Conservation (phyloP, 2,797 vertebrate genomes). For the Ctenopoma kingsleyae region DNA sequence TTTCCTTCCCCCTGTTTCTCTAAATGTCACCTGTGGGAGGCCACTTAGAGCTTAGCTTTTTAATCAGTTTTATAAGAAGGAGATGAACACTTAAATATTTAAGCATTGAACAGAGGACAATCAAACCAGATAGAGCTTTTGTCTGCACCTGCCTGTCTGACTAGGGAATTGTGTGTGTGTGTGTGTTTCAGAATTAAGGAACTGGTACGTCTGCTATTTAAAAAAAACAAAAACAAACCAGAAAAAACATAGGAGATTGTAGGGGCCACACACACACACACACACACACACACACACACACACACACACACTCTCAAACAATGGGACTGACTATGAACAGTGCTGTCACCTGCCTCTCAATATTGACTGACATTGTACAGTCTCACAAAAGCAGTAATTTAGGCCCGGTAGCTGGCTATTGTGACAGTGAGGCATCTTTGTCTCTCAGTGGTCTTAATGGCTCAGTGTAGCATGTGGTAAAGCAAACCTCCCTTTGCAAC, state of each 20-base stretch:
- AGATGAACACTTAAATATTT: conserved; percentile 62
- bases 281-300: too few species aligned
- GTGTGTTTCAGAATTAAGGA: conserved; percentile 23
- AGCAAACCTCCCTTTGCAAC: conserved; percentile 19
- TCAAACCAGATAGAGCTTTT: conserved; percentile 46
- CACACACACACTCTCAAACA: conserved; percentile 11
- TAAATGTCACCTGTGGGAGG: conserved; percentile 67
- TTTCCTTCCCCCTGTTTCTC: conserved; percentile 33
- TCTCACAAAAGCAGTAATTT: conserved; percentile 68
- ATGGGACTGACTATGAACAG: conserved; percentile 12
- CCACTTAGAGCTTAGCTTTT: conserved; percentile 64
- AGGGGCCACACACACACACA: not conserved
- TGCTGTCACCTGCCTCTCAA: conserved; percentile 66
- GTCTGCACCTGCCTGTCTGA: conserved; percentile 62
- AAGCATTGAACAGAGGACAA: conserved; percentile 54
- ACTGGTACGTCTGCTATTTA: conserved; percentile 38
- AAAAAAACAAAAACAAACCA: not conserved
- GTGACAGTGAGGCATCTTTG: conserved; percentile 58
- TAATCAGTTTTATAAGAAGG: conserved; percentile 71
- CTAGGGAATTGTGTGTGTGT: conserved; percentile 31
- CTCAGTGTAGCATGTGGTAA: conserved; percentile 37
- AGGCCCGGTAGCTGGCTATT: conserved; percentile 51
- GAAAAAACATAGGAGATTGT: conserved; percentile 2
- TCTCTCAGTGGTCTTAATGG: conserved; percentile 58
- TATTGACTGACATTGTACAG: conserved; percentile 60